A percentile compares a stretch with the other conserved stretches of the same genome.
phyloP scores from a whole-genome alignment of 2,113 vertebrate genomes.

The Neodon shergylaensis region DNA sequence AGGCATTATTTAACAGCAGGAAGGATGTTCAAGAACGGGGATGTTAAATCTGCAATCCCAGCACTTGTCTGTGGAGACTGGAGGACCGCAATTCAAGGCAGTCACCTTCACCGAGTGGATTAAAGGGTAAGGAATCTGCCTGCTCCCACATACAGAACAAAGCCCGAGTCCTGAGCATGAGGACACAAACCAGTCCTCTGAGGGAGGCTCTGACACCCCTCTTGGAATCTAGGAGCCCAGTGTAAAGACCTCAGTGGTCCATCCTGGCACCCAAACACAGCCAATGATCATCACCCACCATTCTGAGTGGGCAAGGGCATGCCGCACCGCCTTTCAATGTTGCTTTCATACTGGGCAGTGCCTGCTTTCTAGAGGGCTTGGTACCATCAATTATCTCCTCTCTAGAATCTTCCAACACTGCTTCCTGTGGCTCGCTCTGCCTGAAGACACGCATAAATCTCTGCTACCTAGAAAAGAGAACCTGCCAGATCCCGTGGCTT shows the following conservation, averaged over 20 bases:
- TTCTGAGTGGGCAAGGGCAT: slow-evolving; percentile 7
- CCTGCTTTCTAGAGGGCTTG: slow-evolving; percentile 24
- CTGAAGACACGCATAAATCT: slow-evolving; percentile 2
- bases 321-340: not conserved
- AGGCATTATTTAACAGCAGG: not conserved
- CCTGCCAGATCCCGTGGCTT: not conserved
- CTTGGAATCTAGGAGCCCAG: not conserved
- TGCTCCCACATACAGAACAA: not conserved
- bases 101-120: not conserved
- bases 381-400: slow-evolving; percentile 55
- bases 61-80: not conserved
- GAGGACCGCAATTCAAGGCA: not conserved
- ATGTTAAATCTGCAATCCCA: not conserved
- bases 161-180: not conserved
- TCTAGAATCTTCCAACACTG: slow-evolving; percentile 37
- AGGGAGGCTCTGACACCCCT: not conserved
- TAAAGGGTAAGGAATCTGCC: not conserved
- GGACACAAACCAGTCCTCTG: fast-evolving
- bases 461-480: not conserved
- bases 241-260: fast-evolving
- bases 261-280: not conserved
- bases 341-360: not conserved
- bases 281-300: not conserved
- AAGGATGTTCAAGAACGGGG: not conserved
- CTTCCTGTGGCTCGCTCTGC: slow-evolving; percentile 29